A percentile compares a stretch with the other conserved stretches of the same genome.
Conservation (phyloP, 2,888 invertebrate genomes). For the Spodoptera littoralis region DNA sequence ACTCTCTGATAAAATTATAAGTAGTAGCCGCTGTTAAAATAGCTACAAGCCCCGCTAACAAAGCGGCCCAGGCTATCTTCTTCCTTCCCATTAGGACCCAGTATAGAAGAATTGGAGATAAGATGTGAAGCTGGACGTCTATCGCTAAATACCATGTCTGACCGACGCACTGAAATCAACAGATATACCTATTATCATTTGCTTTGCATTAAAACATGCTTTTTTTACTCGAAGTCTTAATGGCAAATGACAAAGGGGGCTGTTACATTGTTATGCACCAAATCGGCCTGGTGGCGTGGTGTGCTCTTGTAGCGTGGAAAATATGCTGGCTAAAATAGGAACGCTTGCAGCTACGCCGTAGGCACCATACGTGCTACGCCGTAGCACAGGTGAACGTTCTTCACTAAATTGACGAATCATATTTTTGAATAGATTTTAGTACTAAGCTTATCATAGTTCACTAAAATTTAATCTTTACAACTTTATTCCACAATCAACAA, state of each 20-base stretch:
- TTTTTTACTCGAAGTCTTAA: no score
- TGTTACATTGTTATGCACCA: no score
- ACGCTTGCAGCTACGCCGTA: conserved; percentile 2
- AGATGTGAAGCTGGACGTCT: conserved; percentile 64
- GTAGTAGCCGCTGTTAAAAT: conserved; percentile 61
- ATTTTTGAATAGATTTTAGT: no score
- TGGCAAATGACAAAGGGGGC: no score
- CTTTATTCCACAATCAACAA: no score
- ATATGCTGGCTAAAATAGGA: no score
- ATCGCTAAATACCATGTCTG: conserved; percentile 69
- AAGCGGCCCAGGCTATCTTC: conserved; percentile 57
- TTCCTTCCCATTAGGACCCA: conserved; percentile 61
- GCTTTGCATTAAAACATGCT: no score
- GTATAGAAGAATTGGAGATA: conserved; percentile 62
- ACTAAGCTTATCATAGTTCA: no score
- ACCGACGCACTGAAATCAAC: conserved; percentile 58
- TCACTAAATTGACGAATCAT: background rate
- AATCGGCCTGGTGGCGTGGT: no score
- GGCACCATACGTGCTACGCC: background rate
- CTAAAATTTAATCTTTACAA: no score
- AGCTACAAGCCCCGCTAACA: conserved; percentile 46
- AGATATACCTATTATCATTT: no score
- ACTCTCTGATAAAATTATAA: conserved; percentile 74
- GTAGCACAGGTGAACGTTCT: background rate
- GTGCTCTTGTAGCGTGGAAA: no score